A percentile compares a stretch with the other conserved stretches of the same genome.
Evolutionary conservation across 1,140 invertebrate genomes (phyloP).

Genomic region (Drosophila virilis): DNA sequence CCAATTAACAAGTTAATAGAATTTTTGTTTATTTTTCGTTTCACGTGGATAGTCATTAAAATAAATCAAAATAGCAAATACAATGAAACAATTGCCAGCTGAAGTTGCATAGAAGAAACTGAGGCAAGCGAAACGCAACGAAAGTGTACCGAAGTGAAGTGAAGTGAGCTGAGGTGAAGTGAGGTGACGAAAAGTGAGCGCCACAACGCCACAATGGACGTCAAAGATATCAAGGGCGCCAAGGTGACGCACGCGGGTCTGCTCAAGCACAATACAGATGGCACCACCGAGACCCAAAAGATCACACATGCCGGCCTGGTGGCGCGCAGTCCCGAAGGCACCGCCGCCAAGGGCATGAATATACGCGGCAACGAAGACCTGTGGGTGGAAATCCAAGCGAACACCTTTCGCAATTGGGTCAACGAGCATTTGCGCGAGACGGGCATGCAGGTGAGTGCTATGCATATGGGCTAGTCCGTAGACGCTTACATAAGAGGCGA

Average conservation of each 20-base stretch:
- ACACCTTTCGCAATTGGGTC: constrained; percentile 99
- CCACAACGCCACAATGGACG: constrained; percentile 68
- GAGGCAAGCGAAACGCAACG: constrained; percentile 19
- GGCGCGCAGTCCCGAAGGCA: constrained; percentile 94
- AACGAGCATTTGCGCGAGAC: constrained; percentile 95
- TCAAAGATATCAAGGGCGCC: constrained; percentile 84
- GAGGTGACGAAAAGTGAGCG: constrained; percentile 2
- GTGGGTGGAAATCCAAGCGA: constrained; percentile 98
- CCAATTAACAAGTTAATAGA: constrained; percentile 39
- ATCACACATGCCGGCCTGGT: constrained; percentile 90
- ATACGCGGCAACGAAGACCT: constrained; percentile 97
- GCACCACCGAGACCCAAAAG: constrained; percentile 83
- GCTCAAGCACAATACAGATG: constrained; percentile 82
- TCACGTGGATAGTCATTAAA: constrained; percentile 18
- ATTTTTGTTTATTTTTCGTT: constrained; percentile 34
- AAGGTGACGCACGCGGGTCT: constrained; percentile 84
- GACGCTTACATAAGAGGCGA: constrained; percentile 26
- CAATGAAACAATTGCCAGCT: constrained; percentile 50
- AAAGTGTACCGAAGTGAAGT: constrained; percentile 33
- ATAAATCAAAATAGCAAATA: constrained; percentile 35
- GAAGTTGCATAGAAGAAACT: constrained; percentile 33
- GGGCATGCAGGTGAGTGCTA: constrained; percentile 86
- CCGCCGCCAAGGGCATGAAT: constrained; percentile 95
- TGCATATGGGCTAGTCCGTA: background rate
- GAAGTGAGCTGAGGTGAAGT: constrained; percentile 1